Evolutionary conservation across 2,113 vertebrate genomes (phyloP), one percentile per base, ranked within the genome.

Genomic region (Aix galericulata): DNA sequence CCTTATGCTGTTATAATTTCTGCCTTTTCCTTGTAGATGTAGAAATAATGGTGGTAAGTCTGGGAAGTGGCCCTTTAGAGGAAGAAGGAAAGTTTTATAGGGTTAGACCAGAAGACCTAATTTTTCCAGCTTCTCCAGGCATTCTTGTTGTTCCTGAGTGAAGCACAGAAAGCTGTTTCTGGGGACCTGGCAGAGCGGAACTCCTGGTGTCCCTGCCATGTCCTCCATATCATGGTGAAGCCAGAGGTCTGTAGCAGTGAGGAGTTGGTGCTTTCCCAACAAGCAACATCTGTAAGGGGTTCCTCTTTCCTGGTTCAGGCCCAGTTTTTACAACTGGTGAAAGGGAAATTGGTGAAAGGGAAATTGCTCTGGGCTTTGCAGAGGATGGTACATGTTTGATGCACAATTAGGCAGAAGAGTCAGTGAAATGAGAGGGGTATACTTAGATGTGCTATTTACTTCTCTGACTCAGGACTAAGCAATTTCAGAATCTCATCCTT

Each of bases 401-500:
- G 46, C 38, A 32, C 18, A 86, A 59, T 63, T 78, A 78, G 56
- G 36, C 50, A 74, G 68, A 71, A 91, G 64, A 81, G 59, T 60
- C 71, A 22, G 48, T 64, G 46, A 88, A 75, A 74, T 78, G 31
- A 90, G 46, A 67, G 8, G 29, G 11, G 3, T 62, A 88, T 92
- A 64, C 71, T 74, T 91, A 88, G 93, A 80, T 14, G 32, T 0
- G 0, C 40, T 92, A n/a, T 84, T 97, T 86, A 81, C 58, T 96
- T 82, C 81, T 44, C 5, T 48, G 9, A 22, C 46, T 95, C 38
- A 6, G 60, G 88, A 74, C 46, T 59, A 78, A 91, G 77, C 40
- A 23, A 52, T 86, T 84, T 81, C 86, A 71, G 40, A 74, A 69
- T 90, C 55, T 92, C 60, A 77, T 46, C 21, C 34, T 36, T 21